Percentiles rank a stretch among this genome's conserved stretches.
Conservation (phyloP, 2,797 vertebrate species). For the Loris lydekkerianus region DNA sequence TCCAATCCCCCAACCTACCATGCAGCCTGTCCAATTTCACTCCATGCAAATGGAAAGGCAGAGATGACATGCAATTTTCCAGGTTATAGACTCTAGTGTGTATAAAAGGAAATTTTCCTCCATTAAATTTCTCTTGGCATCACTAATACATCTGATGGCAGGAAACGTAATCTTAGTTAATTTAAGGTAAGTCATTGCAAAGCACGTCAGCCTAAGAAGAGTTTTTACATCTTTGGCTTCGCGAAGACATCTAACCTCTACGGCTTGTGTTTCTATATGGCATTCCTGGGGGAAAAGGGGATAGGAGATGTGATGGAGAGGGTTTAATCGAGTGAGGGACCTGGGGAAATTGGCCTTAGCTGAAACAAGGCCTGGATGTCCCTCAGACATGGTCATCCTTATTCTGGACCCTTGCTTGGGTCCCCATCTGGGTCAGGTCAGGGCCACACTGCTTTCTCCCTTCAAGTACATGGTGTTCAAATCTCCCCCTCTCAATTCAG, state of each 20-base stretch:
- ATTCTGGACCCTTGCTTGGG: background rate
- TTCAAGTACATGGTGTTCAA: rapidly evolving
- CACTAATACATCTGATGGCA: background rate
- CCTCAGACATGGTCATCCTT: background rate
- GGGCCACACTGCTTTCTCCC: background rate
- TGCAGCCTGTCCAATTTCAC: background rate
- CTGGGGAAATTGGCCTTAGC: no score
- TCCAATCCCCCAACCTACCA: background rate
- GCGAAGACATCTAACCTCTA: background rate
- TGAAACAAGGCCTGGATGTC: background rate
- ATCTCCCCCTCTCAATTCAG: background rate
- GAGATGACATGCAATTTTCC: background rate
- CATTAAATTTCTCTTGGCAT: background rate
- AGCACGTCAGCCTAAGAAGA: background rate
- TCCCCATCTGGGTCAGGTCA: no score
- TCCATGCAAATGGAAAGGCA: background rate
- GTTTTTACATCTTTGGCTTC: background rate
- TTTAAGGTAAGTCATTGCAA: background rate
- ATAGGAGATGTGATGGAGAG: rapidly evolving
- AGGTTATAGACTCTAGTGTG: no score
- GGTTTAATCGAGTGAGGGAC: background rate
- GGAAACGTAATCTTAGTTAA: background rate
- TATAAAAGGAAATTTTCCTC: background rate
- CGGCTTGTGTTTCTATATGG: background rate
- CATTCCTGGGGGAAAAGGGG: rapidly evolving